Conservation (phyloP, 2,797 vertebrate genomes). For the Phrynocephalus vlangalii region DNA sequence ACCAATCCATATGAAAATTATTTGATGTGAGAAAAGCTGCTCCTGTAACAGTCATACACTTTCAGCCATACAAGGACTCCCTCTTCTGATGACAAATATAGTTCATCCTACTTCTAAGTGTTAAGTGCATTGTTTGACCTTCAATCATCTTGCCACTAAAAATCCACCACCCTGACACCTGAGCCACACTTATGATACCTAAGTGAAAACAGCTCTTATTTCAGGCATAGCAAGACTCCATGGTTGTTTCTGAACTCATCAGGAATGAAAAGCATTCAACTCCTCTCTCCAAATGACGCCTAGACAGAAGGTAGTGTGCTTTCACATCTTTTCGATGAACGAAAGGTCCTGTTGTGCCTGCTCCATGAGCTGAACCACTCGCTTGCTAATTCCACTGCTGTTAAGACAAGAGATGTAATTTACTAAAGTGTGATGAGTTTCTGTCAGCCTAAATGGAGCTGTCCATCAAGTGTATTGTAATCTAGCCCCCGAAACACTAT, state of each 20-base stretch:
- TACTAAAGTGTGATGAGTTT: conserved; percentile 12
- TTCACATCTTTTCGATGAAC: background rate
- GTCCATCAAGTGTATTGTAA: background rate
- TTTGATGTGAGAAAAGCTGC: too few relatives aligned
- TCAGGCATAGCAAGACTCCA: background rate
- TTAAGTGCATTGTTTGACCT: too few relatives aligned
- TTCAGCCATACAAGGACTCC: too few relatives aligned
- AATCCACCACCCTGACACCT: background rate
- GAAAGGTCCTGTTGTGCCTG: background rate
- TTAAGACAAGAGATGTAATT: conserved; percentile 44
- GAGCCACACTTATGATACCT: background rate
- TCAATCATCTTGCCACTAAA: background rate
- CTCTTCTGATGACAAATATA: too few relatives aligned
- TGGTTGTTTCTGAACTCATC: background rate
- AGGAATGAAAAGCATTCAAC: conserved; percentile 39
- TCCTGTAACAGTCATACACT: too few relatives aligned
- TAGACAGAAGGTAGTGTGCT: background rate
- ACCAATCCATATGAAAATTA: too few relatives aligned
- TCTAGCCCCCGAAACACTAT: background rate
- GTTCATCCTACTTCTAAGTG: too few relatives aligned
- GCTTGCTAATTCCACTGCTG: conserved; percentile 24
- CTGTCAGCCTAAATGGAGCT: conserved; percentile 31
- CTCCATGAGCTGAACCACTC: conserved; percentile 15
- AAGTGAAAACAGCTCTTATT: background rate
- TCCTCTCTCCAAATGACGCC: conserved; percentile 6